Evolutionary conservation across 2,797 vertebrate genomes (phyloP).

Genomic region (Echiichthys vipera): DNA sequence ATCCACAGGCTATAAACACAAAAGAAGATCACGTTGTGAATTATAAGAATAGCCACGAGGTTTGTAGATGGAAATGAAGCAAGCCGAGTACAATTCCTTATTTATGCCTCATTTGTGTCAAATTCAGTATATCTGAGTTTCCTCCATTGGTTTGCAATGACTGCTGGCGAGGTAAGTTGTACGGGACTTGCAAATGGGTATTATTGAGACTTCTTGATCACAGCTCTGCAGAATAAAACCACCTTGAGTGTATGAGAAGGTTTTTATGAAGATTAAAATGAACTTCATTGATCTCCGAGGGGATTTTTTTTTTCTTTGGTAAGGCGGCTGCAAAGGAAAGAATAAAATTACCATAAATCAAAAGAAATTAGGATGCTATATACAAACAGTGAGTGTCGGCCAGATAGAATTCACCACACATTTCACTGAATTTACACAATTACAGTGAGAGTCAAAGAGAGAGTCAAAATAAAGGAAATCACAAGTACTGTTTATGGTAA

Average conservation of each 20-base stretch:
- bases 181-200: slow-evolving; percentile 51
- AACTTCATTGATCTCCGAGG: slow-evolving; percentile 64
- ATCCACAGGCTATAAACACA: slow-evolving; percentile 40
- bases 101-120: slow-evolving; percentile 63
- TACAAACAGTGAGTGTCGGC: slow-evolving; percentile 25
- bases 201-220: slow-evolving; percentile 62
- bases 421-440: slow-evolving; percentile 22
- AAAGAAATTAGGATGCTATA: slow-evolving; percentile 57
- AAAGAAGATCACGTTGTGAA: slow-evolving; percentile 41
- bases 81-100: slow-evolving; percentile 48
- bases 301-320: slow-evolving; percentile 46
- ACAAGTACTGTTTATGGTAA: too few relatives aligned
- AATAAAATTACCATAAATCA: slow-evolving; percentile 68
- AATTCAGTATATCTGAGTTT: slow-evolving; percentile 39
- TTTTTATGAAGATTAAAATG: slow-evolving; percentile 68
- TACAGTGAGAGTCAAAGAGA: too few relatives aligned
- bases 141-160: slow-evolving; percentile 30
- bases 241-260: slow-evolving; percentile 58
- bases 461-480: too few relatives aligned
- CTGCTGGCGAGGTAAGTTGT: slow-evolving; percentile 56
- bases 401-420: slow-evolving; percentile 19
- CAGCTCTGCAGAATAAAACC: slow-evolving; percentile 47
- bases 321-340: slow-evolving; percentile 65
- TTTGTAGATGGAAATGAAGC: slow-evolving; percentile 56
- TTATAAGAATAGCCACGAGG: slow-evolving; percentile 41